These are phyloP conservation scores for Phalera bucephala DNA, from an alignment of 2,888 invertebrate species.

Conservation along the genomic window DNA sequence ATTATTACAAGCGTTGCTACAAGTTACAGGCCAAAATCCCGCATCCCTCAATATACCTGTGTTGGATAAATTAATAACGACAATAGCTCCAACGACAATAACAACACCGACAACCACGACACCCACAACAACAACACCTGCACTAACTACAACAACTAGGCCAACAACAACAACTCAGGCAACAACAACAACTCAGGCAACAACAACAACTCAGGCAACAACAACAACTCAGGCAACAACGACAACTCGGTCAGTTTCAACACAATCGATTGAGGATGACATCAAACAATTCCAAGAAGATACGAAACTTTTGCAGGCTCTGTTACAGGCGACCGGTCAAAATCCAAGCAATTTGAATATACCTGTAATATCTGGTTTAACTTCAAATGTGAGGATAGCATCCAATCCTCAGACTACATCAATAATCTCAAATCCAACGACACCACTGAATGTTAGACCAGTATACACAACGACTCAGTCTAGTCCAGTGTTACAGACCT, in stretches of 20 bases:
- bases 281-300: conserved; percentile 70
- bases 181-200: conserved; percentile 32
- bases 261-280: conserved; percentile 55
- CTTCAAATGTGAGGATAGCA: conserved; percentile 70
- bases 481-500: conserved; percentile 46
- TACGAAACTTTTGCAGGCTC: conserved; percentile 66
- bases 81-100: conserved; percentile 31
- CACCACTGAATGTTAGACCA: conserved; percentile 60
- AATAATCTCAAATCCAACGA: conserved; percentile 62
- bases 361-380: conserved; percentile 66
- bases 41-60: conserved; percentile 62
- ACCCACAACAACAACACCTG: conserved; percentile 30
- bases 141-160: conserved; percentile 38
- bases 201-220: conserved; percentile 29
- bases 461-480: conserved; percentile 54
- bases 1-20: conserved; percentile 67
- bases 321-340: conserved; percentile 67
- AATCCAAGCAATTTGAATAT: conserved; percentile 48
- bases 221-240: conserved; percentile 36
- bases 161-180: conserved; percentile 36
- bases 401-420: conserved; percentile 67
- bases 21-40: conserved; percentile 72
- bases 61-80: conserved; percentile 48
- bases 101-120: conserved; percentile 33
- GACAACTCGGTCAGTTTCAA: conserved; percentile 41